Conservation (phyloP, 37 sponge, comb jelly and placozoan genomes). For the Axinella damicornis region DNA sequence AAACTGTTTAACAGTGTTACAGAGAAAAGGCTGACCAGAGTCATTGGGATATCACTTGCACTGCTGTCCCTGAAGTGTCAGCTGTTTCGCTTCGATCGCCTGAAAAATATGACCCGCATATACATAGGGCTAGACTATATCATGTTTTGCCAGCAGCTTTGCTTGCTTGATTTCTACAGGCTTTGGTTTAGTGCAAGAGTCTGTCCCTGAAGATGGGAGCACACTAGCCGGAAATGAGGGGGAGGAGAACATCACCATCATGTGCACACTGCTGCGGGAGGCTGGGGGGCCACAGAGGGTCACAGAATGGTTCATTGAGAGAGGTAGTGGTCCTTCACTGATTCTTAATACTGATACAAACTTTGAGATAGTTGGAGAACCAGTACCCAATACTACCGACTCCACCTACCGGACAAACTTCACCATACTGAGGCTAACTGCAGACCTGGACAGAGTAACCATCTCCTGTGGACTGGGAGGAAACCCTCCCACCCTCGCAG, state of each 20-base stretch:
- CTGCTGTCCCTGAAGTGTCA: too few species aligned
- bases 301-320: neutral
- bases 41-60: too few species aligned
- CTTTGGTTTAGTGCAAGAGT: too few species aligned
- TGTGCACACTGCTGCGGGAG: neutral
- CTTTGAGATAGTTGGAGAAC: neutral
- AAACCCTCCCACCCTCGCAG: neutral
- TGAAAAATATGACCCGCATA: too few species aligned
- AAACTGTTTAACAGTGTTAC: too few species aligned
- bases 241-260: neutral
- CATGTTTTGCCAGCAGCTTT: too few species aligned
- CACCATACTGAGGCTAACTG: constrained; percentile 4
- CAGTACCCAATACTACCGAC: neutral
- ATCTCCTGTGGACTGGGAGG: neutral
- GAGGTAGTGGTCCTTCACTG: neutral
- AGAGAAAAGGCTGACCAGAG: too few species aligned
- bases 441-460: neutral
- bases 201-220: too few species aligned
- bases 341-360: neutral
- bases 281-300: neutral
- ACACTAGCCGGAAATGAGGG: too few species aligned
- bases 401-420: neutral
- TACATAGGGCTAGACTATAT: too few species aligned
- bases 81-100: too few species aligned
- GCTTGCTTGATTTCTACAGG: too few species aligned